Evolutionary conservation across 2,797 vertebrate species (phyloP).

Genomic region (Linurgus olivaceus): DNA sequence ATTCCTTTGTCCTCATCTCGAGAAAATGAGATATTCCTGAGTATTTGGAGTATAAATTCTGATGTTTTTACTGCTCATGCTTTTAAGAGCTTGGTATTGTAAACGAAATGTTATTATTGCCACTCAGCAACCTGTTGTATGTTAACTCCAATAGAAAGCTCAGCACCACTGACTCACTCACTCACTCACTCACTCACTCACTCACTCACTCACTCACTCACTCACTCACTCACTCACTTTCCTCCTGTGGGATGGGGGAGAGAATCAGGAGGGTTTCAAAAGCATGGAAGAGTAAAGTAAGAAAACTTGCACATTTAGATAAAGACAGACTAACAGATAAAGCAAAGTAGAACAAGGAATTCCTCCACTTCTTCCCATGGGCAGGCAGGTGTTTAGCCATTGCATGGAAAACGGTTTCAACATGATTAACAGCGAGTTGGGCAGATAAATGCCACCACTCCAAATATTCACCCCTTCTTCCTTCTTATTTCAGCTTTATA

Average conservation of each 20-base stretch:
- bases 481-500: neutral
- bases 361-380: neutral
- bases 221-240: neutral
- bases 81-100: neutral
- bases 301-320: neutral
- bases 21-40: neutral
- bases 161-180: neutral
- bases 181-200: too few relatives aligned
- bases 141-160: neutral
- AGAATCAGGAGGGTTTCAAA: neutral
- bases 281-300: neutral
- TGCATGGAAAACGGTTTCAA: neutral
- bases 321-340: neutral
- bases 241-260: neutral
- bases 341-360: neutral
- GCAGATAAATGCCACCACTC: neutral
- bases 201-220: too few relatives aligned
- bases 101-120: neutral
- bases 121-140: neutral
- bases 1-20: neutral
- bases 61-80: neutral
- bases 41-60: neutral
- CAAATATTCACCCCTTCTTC: neutral
- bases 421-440: accelerated
- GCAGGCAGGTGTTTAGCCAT: neutral